A percentile compares a stretch with the other conserved stretches of the same genome.
Evolutionary conservation across 2,888 invertebrate species (phyloP).

Genomic region (Clunio marinus): DNA sequence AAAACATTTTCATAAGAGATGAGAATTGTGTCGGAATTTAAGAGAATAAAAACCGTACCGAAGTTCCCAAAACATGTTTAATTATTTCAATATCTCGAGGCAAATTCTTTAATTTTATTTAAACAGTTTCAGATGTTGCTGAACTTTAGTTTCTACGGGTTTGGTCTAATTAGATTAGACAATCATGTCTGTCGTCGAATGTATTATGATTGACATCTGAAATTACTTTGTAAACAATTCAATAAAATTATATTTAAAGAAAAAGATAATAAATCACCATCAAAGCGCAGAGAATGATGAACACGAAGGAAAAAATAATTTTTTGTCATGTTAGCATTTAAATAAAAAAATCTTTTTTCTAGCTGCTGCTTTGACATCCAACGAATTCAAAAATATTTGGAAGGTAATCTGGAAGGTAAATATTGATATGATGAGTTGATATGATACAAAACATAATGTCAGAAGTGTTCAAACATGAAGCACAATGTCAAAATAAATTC

Average conservation of each 20-base stretch:
- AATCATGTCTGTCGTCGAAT: not conserved
- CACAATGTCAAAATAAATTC: no score
- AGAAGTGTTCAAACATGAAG: no score
- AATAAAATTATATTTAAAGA: conserved; percentile 27
- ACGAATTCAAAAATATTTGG: no score
- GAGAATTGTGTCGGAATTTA: no score
- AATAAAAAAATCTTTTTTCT: no score
- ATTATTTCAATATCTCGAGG: not conserved
- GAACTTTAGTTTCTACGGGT: conserved; percentile 3
- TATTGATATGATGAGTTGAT: no score
- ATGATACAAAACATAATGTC: no score
- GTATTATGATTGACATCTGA: conserved; percentile 38
- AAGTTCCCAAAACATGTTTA: not conserved
- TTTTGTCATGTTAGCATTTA: no score
- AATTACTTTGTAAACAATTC: conserved; percentile 39
- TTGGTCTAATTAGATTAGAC: not conserved
- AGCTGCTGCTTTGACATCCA: no score
- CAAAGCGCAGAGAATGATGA: not conserved
- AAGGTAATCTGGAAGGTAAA: no score
- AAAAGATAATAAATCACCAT: conserved; percentile 34
- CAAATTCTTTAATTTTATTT: not conserved
- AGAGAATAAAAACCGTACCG: no score
- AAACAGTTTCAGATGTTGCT: not conserved
- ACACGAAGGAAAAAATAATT: not conserved
- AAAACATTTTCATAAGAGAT: no score